Evolutionary conservation across 2,888 invertebrate species (phyloP), one percentile per base, ranked within the genome.

Genomic region (Eilema griseolum): DNA sequence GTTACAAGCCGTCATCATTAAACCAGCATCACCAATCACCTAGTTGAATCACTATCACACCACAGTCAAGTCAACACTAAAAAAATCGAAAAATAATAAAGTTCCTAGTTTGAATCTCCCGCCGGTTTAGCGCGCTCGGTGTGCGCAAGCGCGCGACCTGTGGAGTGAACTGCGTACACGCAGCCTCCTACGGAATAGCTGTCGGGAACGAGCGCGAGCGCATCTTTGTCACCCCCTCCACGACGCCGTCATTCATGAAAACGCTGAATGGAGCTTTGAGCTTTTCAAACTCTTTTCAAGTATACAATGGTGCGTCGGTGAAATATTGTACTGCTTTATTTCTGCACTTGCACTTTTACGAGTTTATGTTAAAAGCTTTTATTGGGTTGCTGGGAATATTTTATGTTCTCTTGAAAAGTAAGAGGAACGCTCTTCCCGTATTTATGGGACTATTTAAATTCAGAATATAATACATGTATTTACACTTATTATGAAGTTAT

Each of bases 241-340:
- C 86, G 78, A 66, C 75, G 20, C 11, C 72, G 78, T 84, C 92
- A 94, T 94, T 93, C 93, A 94, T 94, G 91, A 93, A 93, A 92
- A 88, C 83, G 78, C 83, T 93, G 88, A 93, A 92, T 93, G 90
- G 33, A 74, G 74, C 72, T 78, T 77, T 64, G 63, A 73, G 72
- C 67, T 78, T 77, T 75, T 71, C 68, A 69, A 52, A 61, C 70
- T 68, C 61, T 79, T 74, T 72, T 64, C 67, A 66, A 73, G 62
- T 66, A 46, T 56, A 74, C 72, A 74, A 72, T 79, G 37, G n/a
- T 61, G 26, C 11, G 66, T 59, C 72, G 67, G 64, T 28, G 57
- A 62, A 68, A 72, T 72, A 59, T 62, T 65, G 24, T 56, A 37
- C 16, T 68, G 63, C 57, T 69, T 63, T 63, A 56, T 68, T 68